Base-by-base conservation (phyloP, 2,888 invertebrate genomes). In the Sarcophaga variegata region DNA sequence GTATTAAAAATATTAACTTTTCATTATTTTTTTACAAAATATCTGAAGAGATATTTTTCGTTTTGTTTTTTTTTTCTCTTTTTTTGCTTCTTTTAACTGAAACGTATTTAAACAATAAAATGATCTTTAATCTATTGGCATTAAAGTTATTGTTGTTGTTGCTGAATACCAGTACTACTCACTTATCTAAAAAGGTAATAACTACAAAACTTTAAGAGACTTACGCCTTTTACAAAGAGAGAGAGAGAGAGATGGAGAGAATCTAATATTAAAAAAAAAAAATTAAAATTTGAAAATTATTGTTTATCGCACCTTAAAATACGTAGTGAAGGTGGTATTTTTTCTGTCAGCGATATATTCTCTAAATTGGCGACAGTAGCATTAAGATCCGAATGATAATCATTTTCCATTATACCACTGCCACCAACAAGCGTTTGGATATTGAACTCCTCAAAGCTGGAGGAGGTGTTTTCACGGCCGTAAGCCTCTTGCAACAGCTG, bases 281-380 rank as follows among this genome's bases (percentile, higher is more conserved):
- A 14, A 14, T 49, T 49, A 4, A 49, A 49, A 14, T 49, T 54
- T 14, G 17, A 1, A 17, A 17, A 17, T 54, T 54, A 17, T 4
- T 54, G 4, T 4, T 54, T 11, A 70, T 76, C 75, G 66, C 88
- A 91, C 91, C 91, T 91, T 84, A 92, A 84, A 63, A 89, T 86
- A 81, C 90, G 88, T 59, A 88, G 83, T 14, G 90, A 87, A 66
- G 90, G 89, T 89, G 87, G 83, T 87, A 87, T 88, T 89, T 89
- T 85, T 27, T 87, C 82, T 59, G n/a, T 37, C 69, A 88, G 3
- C 17, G 83, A 74, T 22, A 88, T 67, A 60, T 88, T 83, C 67
- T 85, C 83, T 75, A 83, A 66, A 47, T 66, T 69, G 12, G 62
- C 49, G 14, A 75, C 64, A n/a, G 60, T 66, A 14, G 86, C 49